Conservation (phyloP, 2,797 vertebrate genomes). For the Bucorvus abyssinicus region DNA sequence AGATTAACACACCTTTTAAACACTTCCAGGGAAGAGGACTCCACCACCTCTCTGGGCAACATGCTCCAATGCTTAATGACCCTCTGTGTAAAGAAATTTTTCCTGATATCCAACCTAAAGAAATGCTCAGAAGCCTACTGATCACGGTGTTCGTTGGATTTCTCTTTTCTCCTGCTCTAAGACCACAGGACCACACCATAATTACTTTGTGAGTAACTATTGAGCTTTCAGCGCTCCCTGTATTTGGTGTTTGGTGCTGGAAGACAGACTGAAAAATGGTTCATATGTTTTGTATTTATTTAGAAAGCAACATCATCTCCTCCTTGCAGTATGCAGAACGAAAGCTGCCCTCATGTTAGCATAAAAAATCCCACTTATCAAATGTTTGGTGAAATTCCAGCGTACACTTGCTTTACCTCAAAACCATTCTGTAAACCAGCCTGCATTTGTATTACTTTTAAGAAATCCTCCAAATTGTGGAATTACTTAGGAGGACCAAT, state of each 20-base stretch:
- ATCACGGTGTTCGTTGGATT: background rate
- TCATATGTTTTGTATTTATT: constrained; percentile 58
- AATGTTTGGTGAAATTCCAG: background rate
- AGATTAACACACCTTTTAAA: too few relatives aligned
- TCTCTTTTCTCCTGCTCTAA: background rate
- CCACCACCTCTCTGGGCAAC: too few relatives aligned
- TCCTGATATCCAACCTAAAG: too few relatives aligned
- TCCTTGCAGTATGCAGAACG: background rate
- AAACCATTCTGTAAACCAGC: background rate
- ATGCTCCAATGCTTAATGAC: too few relatives aligned
- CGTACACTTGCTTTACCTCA: background rate
- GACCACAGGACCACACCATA: background rate
- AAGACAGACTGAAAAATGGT: constrained; percentile 58
- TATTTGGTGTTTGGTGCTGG: constrained; percentile 31
- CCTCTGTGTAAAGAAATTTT: too few relatives aligned
- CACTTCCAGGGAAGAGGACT: too few relatives aligned
- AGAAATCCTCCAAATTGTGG: background rate
- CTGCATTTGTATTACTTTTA: background rate
- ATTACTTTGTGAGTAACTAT: constrained; percentile 30
- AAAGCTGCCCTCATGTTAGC: background rate
- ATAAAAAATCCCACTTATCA: background rate
- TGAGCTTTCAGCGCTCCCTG: constrained; percentile 27
- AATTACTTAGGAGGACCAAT: background rate
- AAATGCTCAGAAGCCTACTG: background rate
- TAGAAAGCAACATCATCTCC: constrained; percentile 52